Percentiles rank a stretch among this genome's conserved stretches.
Evolutionary conservation across 2,888 invertebrate species (phyloP).

Genomic region (Gastracanthus pulcherrimus): DNA sequence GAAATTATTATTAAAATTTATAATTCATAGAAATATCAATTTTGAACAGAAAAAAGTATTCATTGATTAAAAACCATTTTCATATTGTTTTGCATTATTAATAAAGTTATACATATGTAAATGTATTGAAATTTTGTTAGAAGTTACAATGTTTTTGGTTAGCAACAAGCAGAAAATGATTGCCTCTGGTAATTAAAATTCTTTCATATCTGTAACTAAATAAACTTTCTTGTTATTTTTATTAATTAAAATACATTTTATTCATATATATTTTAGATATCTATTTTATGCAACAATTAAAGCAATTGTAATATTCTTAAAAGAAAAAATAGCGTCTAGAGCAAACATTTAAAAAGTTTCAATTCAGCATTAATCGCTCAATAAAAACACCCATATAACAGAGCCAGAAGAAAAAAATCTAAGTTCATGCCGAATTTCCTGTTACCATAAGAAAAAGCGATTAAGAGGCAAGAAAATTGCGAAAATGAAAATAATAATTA

Average conservation of each 20-base stretch:
- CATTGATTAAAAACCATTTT: background rate
- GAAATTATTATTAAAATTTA: background rate
- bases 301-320: background rate
- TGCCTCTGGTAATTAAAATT: too few relatives aligned
- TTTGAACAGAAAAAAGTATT: background rate
- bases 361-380: too few relatives aligned
- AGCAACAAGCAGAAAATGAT: background rate
- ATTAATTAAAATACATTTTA: background rate
- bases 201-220: too few relatives aligned
- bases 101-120: background rate
- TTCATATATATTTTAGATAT: background rate
- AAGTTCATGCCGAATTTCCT: constrained; percentile 49
- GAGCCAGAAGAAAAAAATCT: constrained; percentile 12
- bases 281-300: constrained; percentile 1
- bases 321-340: background rate
- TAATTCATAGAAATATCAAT: background rate
- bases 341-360: background rate
- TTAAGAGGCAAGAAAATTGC: constrained; percentile 26
- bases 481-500: constrained; percentile 34
- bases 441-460: constrained; percentile 34
- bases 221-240: background rate
- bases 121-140: background rate
- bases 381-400: constrained; percentile 8
- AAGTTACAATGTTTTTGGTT: background rate
- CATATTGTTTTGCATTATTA: background rate